phyloP scores from a whole-genome alignment of 2,888 invertebrate genomes.

The Diabrotica balteata region DNA sequence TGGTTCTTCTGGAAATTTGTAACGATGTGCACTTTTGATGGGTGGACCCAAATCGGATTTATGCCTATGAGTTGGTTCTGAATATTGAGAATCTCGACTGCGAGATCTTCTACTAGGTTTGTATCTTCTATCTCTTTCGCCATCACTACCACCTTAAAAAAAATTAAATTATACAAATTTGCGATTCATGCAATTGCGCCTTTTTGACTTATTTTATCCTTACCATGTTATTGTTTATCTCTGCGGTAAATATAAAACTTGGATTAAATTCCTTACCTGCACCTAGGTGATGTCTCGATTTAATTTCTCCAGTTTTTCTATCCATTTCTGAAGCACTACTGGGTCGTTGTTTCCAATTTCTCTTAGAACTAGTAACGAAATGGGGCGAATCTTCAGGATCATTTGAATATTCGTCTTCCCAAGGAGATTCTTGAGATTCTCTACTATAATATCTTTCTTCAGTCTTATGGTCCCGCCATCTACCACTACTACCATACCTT shows the following conservation, averaged over 20 bases:
- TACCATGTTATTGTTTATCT: too few species aligned
- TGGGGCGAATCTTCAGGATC: conserved; percentile 56
- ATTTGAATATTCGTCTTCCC: conserved; percentile 67
- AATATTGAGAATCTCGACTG: conserved; percentile 58
- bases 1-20: conserved; percentile 62
- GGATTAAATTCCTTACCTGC: conserved; percentile 18
- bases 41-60: conserved; percentile 51
- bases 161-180: conserved; percentile 11
- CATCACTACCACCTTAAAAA: conserved; percentile 62
- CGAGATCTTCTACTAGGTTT: conserved; percentile 62
- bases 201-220: too few species aligned
- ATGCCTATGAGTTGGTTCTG: conserved; percentile 54
- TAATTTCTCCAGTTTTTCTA: conserved; percentile 59
- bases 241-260: neutral
- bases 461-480: conserved; percentile 52
- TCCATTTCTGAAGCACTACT: conserved; percentile 67
- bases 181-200: too few species aligned
- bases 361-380: conserved; percentile 51
- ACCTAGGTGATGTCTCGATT: conserved; percentile 51
- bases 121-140: conserved; percentile 65
- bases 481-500: conserved; percentile 46
- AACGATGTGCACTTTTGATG: conserved; percentile 46
- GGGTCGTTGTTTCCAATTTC: conserved; percentile 65
- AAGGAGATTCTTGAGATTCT: conserved; percentile 63
- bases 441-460: conserved; percentile 58